phyloP scores from a whole-genome alignment of 1,140 invertebrate species.

The Mycetomoellerius zeteki region DNA sequence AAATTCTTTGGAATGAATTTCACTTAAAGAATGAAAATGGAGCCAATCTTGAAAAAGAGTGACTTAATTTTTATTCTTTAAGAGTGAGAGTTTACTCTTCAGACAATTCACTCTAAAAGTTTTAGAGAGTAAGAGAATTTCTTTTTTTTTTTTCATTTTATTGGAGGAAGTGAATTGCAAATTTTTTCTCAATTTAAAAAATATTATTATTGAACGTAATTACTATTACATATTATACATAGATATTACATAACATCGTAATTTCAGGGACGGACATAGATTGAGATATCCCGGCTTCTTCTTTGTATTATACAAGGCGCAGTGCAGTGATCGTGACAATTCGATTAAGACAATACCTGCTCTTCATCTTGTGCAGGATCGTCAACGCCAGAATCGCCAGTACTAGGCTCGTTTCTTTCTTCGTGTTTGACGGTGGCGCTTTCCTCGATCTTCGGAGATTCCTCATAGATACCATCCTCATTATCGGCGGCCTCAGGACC shows the following conservation, averaged over 20 bases:
- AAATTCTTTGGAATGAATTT: no score
- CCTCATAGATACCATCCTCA: slow-evolving; percentile 6
- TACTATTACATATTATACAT: slow-evolving; percentile 12
- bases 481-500: slow-evolving; percentile 15
- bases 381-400: slow-evolving; percentile 82
- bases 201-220: slow-evolving; percentile 40
- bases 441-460: slow-evolving; percentile 52
- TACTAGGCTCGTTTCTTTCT: slow-evolving; percentile 80
- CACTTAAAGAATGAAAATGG: no score
- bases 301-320: slow-evolving; percentile 53
- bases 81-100: no score
- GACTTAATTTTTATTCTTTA: no score
- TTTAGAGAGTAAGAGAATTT: background rate
- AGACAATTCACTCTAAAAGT: no score
- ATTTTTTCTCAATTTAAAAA: slow-evolving; percentile 20
- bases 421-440: slow-evolving; percentile 66
- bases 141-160: slow-evolving; percentile 11
- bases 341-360: slow-evolving; percentile 77
- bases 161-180: slow-evolving; percentile 5
- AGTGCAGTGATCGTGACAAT: slow-evolving; percentile 45
- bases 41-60: no score
- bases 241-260: slow-evolving; percentile 14
- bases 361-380: slow-evolving; percentile 81
- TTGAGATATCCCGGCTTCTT: slow-evolving; percentile 51
- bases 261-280: slow-evolving; percentile 37